Evolutionary conservation across 2,888 invertebrate species (phyloP).

Genomic region (Parnassius apollo): DNA sequence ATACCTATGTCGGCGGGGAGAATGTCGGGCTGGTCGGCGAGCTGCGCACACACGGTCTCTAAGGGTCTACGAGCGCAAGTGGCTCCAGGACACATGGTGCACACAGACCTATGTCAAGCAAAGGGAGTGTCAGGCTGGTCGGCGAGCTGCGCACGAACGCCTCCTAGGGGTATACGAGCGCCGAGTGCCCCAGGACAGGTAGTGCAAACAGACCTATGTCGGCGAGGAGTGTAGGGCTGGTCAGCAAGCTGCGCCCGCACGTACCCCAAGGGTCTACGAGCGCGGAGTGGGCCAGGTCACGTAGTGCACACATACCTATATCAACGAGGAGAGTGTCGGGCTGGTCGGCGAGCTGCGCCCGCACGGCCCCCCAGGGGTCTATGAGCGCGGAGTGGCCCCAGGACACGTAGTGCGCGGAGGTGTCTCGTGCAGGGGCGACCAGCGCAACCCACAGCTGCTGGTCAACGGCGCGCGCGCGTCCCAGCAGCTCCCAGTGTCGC

Average conservation of each 20-base stretch:
- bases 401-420: slow-evolving; percentile 87
- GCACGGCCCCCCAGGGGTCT: slow-evolving; percentile 92
- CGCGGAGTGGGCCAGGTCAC: slow-evolving; percentile 94
- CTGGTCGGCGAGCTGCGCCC: slow-evolving; percentile 72
- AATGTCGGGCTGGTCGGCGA: slow-evolving; percentile 79
- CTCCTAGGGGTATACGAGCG: slow-evolving; percentile 92
- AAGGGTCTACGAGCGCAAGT: slow-evolving; percentile 91
- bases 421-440: slow-evolving; percentile 91
- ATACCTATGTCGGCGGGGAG: slow-evolving; percentile 88
- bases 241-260: slow-evolving; percentile 77
- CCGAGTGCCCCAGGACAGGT: slow-evolving; percentile 95
- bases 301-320: slow-evolving; percentile 89
- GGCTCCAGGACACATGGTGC: slow-evolving; percentile 93
- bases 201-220: slow-evolving; percentile 89
- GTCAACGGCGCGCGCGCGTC: slow-evolving; percentile 90
- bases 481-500: slow-evolving; percentile 94
- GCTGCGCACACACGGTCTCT: slow-evolving; percentile 88
- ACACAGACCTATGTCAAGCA: slow-evolving; percentile 89
- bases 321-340: slow-evolving; percentile 88
- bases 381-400: slow-evolving; percentile 94
- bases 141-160: slow-evolving; percentile 82
- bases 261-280: slow-evolving; percentile 94
- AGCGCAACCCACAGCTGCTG: slow-evolving; percentile 94
- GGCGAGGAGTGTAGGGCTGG: slow-evolving; percentile 83
- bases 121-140: slow-evolving; percentile 84